These are phyloP conservation scores for Notodonta ziczac DNA, from an alignment of 2,888 invertebrate genomes.

Conservation along the genomic window DNA sequence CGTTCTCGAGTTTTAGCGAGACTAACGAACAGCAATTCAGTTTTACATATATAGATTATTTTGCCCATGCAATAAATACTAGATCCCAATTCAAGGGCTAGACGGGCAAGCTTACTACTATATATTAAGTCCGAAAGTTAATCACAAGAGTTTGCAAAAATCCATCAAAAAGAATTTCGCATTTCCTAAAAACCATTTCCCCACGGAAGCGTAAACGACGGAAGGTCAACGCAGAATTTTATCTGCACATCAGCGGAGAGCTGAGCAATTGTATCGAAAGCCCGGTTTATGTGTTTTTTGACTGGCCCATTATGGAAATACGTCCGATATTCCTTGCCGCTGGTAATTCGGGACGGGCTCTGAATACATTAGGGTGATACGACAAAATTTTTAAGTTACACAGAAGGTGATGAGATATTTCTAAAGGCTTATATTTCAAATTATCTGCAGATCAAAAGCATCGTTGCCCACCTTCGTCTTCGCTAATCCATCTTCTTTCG, in stretches of 20 bases:
- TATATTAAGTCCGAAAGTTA: too few relatives aligned
- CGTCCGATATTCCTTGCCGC: constrained; percentile 15
- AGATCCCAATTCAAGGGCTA: too few relatives aligned
- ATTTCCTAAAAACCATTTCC: not conserved
- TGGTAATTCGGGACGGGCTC: constrained; percentile 18
- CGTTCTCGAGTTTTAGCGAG: too few relatives aligned
- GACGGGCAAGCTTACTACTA: too few relatives aligned
- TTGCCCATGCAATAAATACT: too few relatives aligned
- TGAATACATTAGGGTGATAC: constrained; percentile 21
- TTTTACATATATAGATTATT: too few relatives aligned
- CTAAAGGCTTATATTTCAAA: not conserved
- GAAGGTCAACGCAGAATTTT: constrained; percentile 3
- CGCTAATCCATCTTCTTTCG: too few relatives aligned
- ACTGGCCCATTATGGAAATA: constrained; percentile 23
- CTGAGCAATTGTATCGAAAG: constrained; percentile 24
- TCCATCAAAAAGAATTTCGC: not conserved
- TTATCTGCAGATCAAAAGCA: too few relatives aligned
- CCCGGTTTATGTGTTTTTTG: constrained; percentile 25
- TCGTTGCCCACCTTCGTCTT: too few relatives aligned
- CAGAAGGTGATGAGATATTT: not conserved
- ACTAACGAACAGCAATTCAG: too few relatives aligned
- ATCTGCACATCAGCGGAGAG: constrained; percentile 10
- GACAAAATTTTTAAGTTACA: constrained; percentile 5
- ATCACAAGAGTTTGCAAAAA: not conserved
- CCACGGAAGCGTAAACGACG: not conserved